Evolutionary conservation across 2,888 invertebrate species (phyloP), one percentile per base, ranked within the genome.

Genomic region (Neelides folsomi): DNA sequence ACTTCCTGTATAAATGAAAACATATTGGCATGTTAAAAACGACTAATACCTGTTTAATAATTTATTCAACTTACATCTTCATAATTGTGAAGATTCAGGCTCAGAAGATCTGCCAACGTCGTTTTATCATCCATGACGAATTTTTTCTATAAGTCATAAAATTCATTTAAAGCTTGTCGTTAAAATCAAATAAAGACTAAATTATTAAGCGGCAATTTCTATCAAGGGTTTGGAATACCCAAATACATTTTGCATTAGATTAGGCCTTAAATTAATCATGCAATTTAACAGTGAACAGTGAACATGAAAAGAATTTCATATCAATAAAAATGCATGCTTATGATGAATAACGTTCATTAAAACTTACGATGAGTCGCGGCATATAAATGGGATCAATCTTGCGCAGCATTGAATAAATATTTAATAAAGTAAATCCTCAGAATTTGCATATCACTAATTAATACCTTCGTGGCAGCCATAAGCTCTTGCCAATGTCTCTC

Each of bases 401-500:
- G 40, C 13, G 40, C 40, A 40, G 48, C 48, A 48, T 36, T 38
- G 35, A 47, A 19, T 37, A 37, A 48, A 27, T 7, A 27, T 27
- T 27, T 3, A 27, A 27, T 27, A 5, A 27, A 27, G 27, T 27
- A 27, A 27, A 27, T 27, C n/a, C n/a, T n/a, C n/a, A n/a, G n/a
- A 16, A 19, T 19, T 16, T 43, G 19, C 19, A 45, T 45, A 27
- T 3, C 6, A 48, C n/a, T 2, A 19, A 13, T 12, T 2, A 49
- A 12, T 53, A 59, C 57, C 85, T 93, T 93, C 15, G 94, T 94
- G 46, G 92, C 89, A 66, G 82, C 82, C 89, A 95, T 94, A 47
- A 95, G 76, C 71, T 94, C 93, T 68, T 89, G 82, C 95, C 95
- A 95, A 73, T 95, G 95, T 18, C 95, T 77, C 71, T 94, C 92